These are phyloP conservation scores for Drosophila algonquin DNA, from an alignment of 2,888 invertebrate species.

Conservation along the genomic window DNA sequence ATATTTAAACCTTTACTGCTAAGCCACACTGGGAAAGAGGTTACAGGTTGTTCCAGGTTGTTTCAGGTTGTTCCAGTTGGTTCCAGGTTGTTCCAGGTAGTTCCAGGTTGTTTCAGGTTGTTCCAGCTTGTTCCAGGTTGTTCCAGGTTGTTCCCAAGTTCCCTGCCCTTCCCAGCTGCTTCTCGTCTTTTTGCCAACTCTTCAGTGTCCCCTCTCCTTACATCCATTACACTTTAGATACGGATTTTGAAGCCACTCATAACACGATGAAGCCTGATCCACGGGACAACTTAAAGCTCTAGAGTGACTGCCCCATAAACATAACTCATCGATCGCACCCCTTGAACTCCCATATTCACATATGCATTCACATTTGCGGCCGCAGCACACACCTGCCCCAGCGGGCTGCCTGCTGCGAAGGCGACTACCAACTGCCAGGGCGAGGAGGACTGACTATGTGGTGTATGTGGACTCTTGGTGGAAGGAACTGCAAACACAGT, in stretches of 20 bases:
- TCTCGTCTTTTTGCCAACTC: constrained; percentile 2
- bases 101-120: too few relatives aligned
- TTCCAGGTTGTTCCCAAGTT: too few relatives aligned
- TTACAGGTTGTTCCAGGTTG: too few relatives aligned
- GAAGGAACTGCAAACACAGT: constrained; percentile 17
- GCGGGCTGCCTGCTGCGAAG: constrained; percentile 24
- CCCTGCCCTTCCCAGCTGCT: neutral
- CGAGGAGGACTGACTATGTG: constrained; percentile 5
- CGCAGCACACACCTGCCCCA: constrained; percentile 20
- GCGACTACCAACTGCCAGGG: constrained; percentile 27
- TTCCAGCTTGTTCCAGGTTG: too few relatives aligned
- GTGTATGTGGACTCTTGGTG: too few relatives aligned
- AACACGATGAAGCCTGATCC: constrained; percentile 16
- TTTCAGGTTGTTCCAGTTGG: too few relatives aligned
- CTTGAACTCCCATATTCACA: constrained; percentile 12
- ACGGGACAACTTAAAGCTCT: constrained; percentile 20
- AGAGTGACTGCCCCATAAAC: constrained; percentile 23
- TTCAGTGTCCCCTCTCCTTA: neutral
- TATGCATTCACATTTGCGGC: constrained; percentile 15
- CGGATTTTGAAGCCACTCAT: constrained; percentile 28
- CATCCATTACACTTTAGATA: constrained; percentile 38
- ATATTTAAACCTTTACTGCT: neutral
- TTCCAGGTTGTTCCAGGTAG: too few relatives aligned
- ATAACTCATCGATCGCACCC: constrained; percentile 42
- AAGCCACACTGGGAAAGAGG: neutral